A percentile compares a stretch with the other conserved stretches of the same genome.
Evolutionary conservation across 2,113 vertebrate species (phyloP).

Genomic region (Balaeniceps rex): DNA sequence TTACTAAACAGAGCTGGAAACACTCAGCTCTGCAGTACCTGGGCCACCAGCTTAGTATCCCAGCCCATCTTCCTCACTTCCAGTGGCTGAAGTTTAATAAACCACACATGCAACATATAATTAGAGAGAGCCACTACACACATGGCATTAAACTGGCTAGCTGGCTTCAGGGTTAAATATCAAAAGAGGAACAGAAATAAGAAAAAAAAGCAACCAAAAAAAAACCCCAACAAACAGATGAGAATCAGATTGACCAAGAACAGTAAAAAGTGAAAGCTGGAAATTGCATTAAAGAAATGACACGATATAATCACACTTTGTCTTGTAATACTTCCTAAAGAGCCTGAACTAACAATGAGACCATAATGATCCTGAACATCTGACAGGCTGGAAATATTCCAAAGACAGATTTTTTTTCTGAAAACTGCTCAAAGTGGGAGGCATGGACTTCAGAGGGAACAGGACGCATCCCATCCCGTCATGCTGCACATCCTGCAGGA

Average conservation of each 20-base stretch:
- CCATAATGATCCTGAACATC: neutral
- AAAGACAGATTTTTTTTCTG: neutral
- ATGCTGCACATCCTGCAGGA: neutral
- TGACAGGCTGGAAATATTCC: neutral
- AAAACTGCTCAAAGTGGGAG: neutral
- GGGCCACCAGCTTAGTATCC: neutral
- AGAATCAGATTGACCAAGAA: neutral
- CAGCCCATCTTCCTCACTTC: neutral
- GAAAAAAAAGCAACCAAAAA: too few relatives aligned
- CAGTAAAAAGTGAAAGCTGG: neutral
- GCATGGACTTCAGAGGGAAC: neutral
- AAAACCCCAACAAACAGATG: too few relatives aligned
- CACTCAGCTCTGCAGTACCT: neutral
- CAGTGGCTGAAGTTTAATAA: neutral
- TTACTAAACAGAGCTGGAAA: neutral
- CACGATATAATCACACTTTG: fast-evolving
- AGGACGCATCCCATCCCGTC: fast-evolving
- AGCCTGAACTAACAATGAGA: neutral
- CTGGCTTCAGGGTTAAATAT: neutral
- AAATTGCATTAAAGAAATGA: neutral
- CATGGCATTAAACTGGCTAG: neutral
- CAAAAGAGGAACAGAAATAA: neutral
- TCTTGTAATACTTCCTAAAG: neutral
- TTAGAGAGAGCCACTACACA: neutral
- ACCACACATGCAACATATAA: neutral